phyloP scores from a whole-genome alignment of 2,888 invertebrate genomes.

The Pardosa pseudoannulata region DNA sequence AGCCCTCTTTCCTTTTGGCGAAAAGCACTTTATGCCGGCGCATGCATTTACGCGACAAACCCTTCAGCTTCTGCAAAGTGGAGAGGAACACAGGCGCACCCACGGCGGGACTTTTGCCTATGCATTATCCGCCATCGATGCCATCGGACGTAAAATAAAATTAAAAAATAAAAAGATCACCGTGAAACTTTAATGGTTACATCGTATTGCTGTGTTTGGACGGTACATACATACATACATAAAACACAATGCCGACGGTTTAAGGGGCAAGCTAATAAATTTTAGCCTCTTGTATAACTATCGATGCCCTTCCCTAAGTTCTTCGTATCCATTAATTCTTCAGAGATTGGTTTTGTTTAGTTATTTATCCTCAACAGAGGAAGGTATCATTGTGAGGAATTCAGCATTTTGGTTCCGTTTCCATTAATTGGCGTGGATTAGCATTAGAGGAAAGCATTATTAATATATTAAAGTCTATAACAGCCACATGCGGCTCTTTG shows the following conservation, averaged over 20 bases:
- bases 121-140: conserved; percentile 1
- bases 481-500: too few relatives aligned
- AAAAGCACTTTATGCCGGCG: too few relatives aligned
- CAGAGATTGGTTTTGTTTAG: neutral
- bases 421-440: conserved; percentile 44
- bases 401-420: conserved; percentile 29
- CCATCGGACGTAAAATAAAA: too few relatives aligned
- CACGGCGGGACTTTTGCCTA: neutral
- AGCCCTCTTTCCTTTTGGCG: too few relatives aligned
- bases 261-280: conserved; percentile 58
- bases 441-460: neutral
- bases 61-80: neutral
- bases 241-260: neutral
- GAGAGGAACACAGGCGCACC: neutral
- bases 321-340: too few relatives aligned
- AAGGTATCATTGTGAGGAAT: conserved; percentile 34
- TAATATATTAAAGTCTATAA: too few relatives aligned
- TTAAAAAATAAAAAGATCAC: too few relatives aligned
- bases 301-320: conserved; percentile 47
- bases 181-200: neutral
- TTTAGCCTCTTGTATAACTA: conserved; percentile 17
- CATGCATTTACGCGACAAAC: too few relatives aligned
- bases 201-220: neutral
- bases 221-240: conserved; percentile 64
- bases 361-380: neutral